Conservation (phyloP, 2,888 invertebrate genomes). For the Andrena trimmerana region DNA sequence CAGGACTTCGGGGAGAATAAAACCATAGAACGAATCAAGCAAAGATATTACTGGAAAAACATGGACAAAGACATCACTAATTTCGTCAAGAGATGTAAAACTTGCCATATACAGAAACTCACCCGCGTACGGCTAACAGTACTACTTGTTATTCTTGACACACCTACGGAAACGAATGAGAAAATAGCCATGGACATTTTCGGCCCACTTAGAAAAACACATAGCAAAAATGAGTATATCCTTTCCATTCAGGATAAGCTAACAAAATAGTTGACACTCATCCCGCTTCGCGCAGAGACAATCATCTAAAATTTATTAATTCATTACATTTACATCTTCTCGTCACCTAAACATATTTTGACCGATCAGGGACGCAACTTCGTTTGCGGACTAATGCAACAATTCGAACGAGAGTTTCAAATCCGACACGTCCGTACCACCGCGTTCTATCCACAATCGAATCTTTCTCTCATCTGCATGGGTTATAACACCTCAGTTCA, state of each 20-base stretch:
- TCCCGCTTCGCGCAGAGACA: too few species aligned
- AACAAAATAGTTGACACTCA: background rate
- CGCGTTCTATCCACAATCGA: too few species aligned
- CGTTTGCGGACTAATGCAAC: too few species aligned
- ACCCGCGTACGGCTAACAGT: background rate
- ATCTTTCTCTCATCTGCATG: too few species aligned
- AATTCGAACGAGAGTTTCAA: too few species aligned
- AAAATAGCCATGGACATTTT: constrained; percentile 16
- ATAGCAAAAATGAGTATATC: background rate
- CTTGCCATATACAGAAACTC: background rate
- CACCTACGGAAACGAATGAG: background rate
- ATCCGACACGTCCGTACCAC: too few species aligned
- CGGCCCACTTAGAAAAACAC: background rate
- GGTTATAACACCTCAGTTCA: too few species aligned
- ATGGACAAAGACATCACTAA: background rate
- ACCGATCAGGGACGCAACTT: too few species aligned
- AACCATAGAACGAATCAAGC: background rate
- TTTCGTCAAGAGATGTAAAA: background rate
- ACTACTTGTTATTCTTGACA: background rate
- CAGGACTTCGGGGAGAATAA: background rate
- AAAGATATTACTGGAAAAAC: background rate
- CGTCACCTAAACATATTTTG: too few species aligned
- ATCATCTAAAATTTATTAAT: too few species aligned
- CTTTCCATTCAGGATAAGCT: background rate
- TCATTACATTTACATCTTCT: too few species aligned